Evolutionary conservation across 1,140 invertebrate species (phyloP).

Genomic region (Stratiolaelaps scimitus): DNA sequence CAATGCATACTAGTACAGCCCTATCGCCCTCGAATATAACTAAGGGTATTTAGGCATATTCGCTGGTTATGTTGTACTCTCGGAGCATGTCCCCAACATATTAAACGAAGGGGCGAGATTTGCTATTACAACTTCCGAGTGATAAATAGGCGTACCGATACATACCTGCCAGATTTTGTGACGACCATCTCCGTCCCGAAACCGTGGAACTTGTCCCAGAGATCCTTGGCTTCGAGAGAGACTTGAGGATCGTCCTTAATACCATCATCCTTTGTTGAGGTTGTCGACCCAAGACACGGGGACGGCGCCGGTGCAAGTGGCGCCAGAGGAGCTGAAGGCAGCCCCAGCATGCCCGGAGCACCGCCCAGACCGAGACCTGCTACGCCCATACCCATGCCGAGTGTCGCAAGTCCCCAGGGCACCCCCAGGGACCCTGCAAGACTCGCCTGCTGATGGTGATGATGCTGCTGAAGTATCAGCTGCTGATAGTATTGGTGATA

Average conservation of each 20-base stretch:
- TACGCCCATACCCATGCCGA: no score
- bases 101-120: no score
- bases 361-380: conserved; percentile 11
- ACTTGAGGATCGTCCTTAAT: conserved; percentile 42
- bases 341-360: no score
- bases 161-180: conserved; percentile 36
- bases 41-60: no score
- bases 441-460: background rate
- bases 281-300: conserved; percentile 9
- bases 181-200: conserved; percentile 36
- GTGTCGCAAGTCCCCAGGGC: background rate
- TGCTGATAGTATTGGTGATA: conserved; percentile 25
- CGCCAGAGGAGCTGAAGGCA: background rate
- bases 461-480: conserved; percentile 6
- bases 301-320: background rate
- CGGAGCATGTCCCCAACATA: no score
- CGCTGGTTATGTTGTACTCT: no score
- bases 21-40: no score
- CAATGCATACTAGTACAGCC: no score
- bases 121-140: no score
- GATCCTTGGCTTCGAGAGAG: conserved; percentile 36
- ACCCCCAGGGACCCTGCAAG: background rate
- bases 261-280: conserved; percentile 37
- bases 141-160: background rate
- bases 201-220: conserved; percentile 35